Evolutionary conservation across 2,888 invertebrate species (phyloP), one percentile per base, ranked within the genome.

Genomic region (Meiosimyza decipiens): DNA sequence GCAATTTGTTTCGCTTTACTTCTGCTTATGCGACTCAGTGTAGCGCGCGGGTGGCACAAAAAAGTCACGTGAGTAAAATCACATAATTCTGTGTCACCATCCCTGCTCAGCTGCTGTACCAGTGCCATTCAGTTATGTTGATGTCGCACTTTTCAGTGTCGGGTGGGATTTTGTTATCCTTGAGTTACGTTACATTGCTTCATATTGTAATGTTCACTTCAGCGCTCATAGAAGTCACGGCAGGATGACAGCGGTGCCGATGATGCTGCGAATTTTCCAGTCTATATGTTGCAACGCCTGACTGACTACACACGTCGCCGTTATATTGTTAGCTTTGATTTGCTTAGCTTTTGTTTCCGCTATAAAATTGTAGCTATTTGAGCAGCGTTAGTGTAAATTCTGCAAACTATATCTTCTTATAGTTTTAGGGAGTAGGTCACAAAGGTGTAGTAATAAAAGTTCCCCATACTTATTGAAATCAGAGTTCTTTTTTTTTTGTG

Each of bases 221-320:
- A 68, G 49, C 16, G 47, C 67, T 47, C 67, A 18, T 57, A n/a
- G 63, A 47, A 63, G 18, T 12, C 40, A 47, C 15, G 5, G 40
- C 40, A 15, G 22, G 66, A 40, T 22, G 54, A 40, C 16, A 33
- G 16, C 28, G 62, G 28, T 16, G 49, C 63, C 60, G 40, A n/a
- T 9, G 71, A 49, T 50, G 59, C 69, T 47, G 59, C 57, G 71
- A 74, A 75, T 75, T 73, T 75, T 73, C 75, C 73, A 73, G 73
- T 73, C 75, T 73, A 75, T 73, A 71, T 62, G 73, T 65, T 73
- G 60, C 71, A 66, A 73, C 69, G 75, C 71, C 65, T 75, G 65
- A 73, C 68, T 73, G 71, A 57, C 16, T 71, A 57, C 64, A 51
- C 28, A 66, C 71, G 51, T 66, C 57, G 59, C 59, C 50, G 28